Base-by-base conservation (phyloP, 2,797 vertebrate genomes). In the Tangara arthus region DNA sequence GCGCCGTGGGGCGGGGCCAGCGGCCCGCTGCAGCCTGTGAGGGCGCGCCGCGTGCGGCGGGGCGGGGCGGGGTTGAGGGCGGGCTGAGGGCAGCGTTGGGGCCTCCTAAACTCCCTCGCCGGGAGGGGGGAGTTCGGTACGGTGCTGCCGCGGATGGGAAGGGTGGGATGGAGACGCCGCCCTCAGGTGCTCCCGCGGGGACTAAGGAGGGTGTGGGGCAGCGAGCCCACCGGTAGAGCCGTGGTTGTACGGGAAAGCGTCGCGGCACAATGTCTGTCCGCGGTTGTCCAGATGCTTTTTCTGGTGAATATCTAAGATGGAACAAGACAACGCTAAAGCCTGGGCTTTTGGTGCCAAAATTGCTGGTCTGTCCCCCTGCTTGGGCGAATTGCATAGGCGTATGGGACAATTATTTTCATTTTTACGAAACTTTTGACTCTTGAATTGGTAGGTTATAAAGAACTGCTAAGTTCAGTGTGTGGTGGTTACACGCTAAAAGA, bases 31-130 rank as follows among this genome's bases (percentile, higher is more conserved):
- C 15, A 60, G 80, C 82, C 80, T 15, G 3, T 93, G 46, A 65
- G 52, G 2, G 6, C 1, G 13, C 30, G 63, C 24, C 49, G 63
- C 93, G 89, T 79, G 0, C 3, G 0, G 4, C 2, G 7, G 9
- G 50, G 59, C 2, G 42, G 49, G 35, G 49, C 52, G 19, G 52
- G 4, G 12, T 2, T 3, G 50, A 4, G 44, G 19, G 35, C 3
- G 3, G 34, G 1, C 4, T 8, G n/a, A 22, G 34, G 17, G 34
- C 17, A 0, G 5, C 1, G 10, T 21, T 4, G n/a, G 1, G 20
- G 27, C 1, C 1, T 0, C 9, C 1, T 5, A 0, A 16, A 2
- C 3, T 12, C 30, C 1, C 12, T 1, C 9, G 0, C 2, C 4
- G 35, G 2, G 6, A 6, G n/a, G 8, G 6, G 2, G 3, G 24